These are phyloP conservation scores for Sapayoa aenigma DNA, from an alignment of 2,113 vertebrate genomes.

Conservation along the genomic window DNA sequence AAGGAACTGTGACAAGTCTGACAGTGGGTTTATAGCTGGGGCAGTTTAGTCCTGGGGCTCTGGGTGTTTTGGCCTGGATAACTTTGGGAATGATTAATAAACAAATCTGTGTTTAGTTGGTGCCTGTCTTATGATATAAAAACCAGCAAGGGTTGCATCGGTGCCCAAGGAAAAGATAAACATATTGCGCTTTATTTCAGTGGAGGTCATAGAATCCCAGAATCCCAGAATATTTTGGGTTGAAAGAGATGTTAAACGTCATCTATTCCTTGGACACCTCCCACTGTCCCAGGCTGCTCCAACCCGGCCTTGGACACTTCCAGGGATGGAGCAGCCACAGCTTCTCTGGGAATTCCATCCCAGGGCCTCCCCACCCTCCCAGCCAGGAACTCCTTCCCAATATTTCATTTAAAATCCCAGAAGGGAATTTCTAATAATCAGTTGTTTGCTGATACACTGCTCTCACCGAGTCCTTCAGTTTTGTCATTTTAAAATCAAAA, in stretches of 20 bases:
- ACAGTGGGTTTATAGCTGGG: background rate
- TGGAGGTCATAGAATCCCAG: background rate
- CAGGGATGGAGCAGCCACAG: background rate
- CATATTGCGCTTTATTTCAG: background rate
- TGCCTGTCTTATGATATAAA: background rate
- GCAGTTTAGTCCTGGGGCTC: background rate
- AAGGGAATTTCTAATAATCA: background rate
- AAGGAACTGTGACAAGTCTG: background rate
- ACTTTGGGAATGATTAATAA: background rate
- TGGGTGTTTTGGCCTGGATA: background rate
- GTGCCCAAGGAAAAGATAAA: background rate
- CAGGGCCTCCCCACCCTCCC: background rate
- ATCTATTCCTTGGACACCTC: background rate
- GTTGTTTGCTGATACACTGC: background rate
- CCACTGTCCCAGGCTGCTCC: background rate
- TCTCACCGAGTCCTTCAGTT: background rate
- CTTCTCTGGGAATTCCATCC: background rate
- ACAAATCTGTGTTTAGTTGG: background rate
- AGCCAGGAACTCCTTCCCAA: background rate
- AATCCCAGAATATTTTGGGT: background rate
- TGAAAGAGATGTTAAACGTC: background rate
- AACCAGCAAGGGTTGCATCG: background rate
- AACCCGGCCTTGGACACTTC: background rate
- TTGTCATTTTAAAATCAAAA: background rate
- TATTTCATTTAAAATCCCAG: background rate